Conservation (phyloP, 2,113 vertebrate species). For the Paratilapia polleni region DNA sequence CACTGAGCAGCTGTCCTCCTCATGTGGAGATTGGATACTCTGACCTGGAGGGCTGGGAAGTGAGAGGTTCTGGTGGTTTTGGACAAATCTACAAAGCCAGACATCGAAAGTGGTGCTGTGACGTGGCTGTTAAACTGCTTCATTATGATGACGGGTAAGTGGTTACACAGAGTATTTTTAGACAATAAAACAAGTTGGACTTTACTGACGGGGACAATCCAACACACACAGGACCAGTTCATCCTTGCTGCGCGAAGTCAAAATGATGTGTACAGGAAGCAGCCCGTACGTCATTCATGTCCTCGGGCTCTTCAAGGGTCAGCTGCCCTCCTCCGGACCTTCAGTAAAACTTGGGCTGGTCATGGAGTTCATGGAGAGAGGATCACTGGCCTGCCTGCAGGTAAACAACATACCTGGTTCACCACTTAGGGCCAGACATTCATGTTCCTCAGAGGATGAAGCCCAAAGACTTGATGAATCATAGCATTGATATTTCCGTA, state of each 20-base stretch:
- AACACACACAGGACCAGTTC: slow-evolving; percentile 37
- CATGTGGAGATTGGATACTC: slow-evolving; percentile 18
- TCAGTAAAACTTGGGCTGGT: slow-evolving; percentile 74
- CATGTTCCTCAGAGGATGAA: neutral
- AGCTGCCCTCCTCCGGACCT: accelerated
- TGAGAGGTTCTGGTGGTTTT: slow-evolving; percentile 77
- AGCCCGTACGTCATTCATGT: slow-evolving; percentile 71
- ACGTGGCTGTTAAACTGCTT: slow-evolving; percentile 71
- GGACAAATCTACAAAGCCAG: slow-evolving; percentile 76
- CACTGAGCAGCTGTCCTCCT: neutral
- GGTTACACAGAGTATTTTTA: neutral
- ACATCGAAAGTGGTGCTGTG: slow-evolving; percentile 56
- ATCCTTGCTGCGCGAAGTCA: slow-evolving; percentile 62
- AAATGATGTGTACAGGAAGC: slow-evolving; percentile 70
- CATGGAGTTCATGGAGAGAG: slow-evolving; percentile 85
- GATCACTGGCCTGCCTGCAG: slow-evolving; percentile 80
- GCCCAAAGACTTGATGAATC: neutral
- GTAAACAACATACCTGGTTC: slow-evolving; percentile 17
- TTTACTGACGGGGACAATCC: neutral
- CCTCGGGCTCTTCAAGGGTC: slow-evolving; percentile 67
- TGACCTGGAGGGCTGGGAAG: slow-evolving; percentile 48
- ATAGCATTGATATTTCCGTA: too few species aligned
- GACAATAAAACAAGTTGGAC: neutral
- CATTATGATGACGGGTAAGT: slow-evolving; percentile 68
- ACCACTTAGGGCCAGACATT: neutral